Evolutionary conservation across 2,888 invertebrate species (phyloP).

Genomic region (Ischnus inquisitorius): DNA sequence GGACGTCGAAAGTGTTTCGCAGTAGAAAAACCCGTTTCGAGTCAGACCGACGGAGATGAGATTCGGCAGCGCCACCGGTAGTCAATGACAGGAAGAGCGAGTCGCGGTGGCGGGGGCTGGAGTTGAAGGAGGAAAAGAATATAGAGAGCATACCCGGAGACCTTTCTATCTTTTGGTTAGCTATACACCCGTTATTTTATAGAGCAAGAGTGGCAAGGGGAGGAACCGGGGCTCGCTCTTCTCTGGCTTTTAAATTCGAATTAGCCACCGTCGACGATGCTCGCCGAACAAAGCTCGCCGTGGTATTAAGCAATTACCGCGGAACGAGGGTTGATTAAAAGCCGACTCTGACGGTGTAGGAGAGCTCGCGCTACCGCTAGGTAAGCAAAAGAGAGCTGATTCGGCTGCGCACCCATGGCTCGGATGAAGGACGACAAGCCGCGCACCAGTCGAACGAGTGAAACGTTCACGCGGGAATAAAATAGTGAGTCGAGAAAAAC

Average conservation of each 20-base stretch:
- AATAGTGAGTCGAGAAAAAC: slow-evolving; percentile 4
- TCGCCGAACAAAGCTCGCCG: slow-evolving; percentile 77
- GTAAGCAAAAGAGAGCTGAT: slow-evolving; percentile 58
- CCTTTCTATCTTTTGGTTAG: slow-evolving; percentile 32
- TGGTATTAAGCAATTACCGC: slow-evolving; percentile 80
- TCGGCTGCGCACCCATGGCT: slow-evolving; percentile 1
- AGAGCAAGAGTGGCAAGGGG: slow-evolving; percentile 52
- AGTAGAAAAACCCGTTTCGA: slow-evolving; percentile 30
- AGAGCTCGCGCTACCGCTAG: slow-evolving; percentile 39
- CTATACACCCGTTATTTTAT: slow-evolving; percentile 42
- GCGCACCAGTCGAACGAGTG: background rate
- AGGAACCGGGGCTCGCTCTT: slow-evolving; percentile 41
- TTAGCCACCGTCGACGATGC: slow-evolving; percentile 74
- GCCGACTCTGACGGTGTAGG: slow-evolving; percentile 50
- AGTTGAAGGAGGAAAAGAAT: background rate
- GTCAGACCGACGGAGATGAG: slow-evolving; percentile 34
- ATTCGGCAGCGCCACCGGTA: background rate
- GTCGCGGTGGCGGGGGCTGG: slow-evolving; percentile 38
- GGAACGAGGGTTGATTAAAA: slow-evolving; percentile 80
- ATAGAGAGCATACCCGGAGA: slow-evolving; percentile 2
- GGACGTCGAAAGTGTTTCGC: slow-evolving; percentile 32
- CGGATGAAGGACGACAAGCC: background rate
- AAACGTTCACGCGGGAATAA: slow-evolving; percentile 6
- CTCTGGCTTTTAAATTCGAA: slow-evolving; percentile 78
- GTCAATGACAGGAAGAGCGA: slow-evolving; percentile 53